Evolutionary conservation across 2,888 invertebrate species (phyloP).

Genomic region (Byasa hedistus): DNA sequence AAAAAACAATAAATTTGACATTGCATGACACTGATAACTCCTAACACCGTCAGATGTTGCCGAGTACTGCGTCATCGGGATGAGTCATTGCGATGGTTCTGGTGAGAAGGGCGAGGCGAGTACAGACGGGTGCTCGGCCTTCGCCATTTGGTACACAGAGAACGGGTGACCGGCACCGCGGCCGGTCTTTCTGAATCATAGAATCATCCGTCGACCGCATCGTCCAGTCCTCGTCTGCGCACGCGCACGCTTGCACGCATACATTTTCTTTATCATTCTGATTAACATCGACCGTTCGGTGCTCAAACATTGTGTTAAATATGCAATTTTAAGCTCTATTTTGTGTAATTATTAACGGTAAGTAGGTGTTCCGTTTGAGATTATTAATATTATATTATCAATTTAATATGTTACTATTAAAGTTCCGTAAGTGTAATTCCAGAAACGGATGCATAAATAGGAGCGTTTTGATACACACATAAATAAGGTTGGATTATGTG

Average conservation of each 20-base stretch:
- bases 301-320: neutral
- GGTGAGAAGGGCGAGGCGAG: slow-evolving; percentile 40
- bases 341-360: slow-evolving; percentile 4
- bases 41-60: slow-evolving; percentile 37
- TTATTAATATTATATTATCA: slow-evolving; percentile 3
- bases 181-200: slow-evolving; percentile 61
- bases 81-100: slow-evolving; percentile 48
- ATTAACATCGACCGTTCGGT: slow-evolving; percentile 35
- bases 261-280: slow-evolving; percentile 47
- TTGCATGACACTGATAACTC: slow-evolving; percentile 30
- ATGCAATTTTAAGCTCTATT: slow-evolving; percentile 7
- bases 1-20: slow-evolving; percentile 16
- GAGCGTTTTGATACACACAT: slow-evolving; percentile 7
- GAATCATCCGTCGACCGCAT: slow-evolving; percentile 52
- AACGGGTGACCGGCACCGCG: slow-evolving; percentile 51
- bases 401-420: slow-evolving; percentile 2
- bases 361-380: neutral
- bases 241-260: slow-evolving; percentile 66
- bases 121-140: slow-evolving; percentile 39
- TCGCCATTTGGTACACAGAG: slow-evolving; percentile 53
- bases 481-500: slow-evolving; percentile 7
- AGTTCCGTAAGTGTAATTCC: slow-evolving; percentile 12
- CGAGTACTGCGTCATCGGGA: slow-evolving; percentile 43
- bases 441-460: slow-evolving; percentile 17
- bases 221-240: slow-evolving; percentile 45